These are phyloP conservation scores for Anastrepha obliqua DNA, from an alignment of 1,140 invertebrate genomes.

Conservation along the genomic window DNA sequence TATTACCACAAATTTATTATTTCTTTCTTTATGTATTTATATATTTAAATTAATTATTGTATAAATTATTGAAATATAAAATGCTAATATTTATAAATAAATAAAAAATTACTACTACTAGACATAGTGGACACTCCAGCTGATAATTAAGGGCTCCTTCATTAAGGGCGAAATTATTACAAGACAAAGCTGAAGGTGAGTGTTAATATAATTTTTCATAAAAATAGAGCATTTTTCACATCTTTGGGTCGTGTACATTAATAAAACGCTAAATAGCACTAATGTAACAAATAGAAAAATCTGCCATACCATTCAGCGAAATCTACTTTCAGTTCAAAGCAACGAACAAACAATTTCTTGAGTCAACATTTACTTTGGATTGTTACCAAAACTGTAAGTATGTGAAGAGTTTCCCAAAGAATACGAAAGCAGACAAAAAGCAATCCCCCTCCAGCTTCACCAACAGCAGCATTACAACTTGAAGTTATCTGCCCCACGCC, in stretches of 20 bases:
- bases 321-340: not conserved
- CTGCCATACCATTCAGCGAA: not conserved
- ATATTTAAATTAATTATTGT: too few species aligned
- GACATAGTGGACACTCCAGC: too few species aligned
- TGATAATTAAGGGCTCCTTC: too few species aligned
- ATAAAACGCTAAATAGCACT: not conserved
- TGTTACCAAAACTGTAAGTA: not conserved
- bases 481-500: not conserved
- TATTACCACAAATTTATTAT: too few species aligned
- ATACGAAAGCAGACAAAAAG: not conserved
- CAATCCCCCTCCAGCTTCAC: not conserved
- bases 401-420: not conserved
- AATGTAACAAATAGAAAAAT: not conserved
- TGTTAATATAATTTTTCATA: too few species aligned
- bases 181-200: too few species aligned
- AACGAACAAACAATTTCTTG: constrained; percentile 36
- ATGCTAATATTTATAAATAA: too few species aligned
- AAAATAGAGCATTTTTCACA: too few species aligned
- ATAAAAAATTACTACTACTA: too few species aligned
- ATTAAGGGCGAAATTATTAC: too few species aligned
- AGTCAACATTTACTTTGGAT: constrained; percentile 2
- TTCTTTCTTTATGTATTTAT: too few species aligned
- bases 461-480: not conserved
- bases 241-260: not conserved
- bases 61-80: too few species aligned